Evolutionary conservation across 2,797 vertebrate genomes (phyloP), one percentile per base, ranked within the genome.

Genomic region (Ambastaia sidthimunki): DNA sequence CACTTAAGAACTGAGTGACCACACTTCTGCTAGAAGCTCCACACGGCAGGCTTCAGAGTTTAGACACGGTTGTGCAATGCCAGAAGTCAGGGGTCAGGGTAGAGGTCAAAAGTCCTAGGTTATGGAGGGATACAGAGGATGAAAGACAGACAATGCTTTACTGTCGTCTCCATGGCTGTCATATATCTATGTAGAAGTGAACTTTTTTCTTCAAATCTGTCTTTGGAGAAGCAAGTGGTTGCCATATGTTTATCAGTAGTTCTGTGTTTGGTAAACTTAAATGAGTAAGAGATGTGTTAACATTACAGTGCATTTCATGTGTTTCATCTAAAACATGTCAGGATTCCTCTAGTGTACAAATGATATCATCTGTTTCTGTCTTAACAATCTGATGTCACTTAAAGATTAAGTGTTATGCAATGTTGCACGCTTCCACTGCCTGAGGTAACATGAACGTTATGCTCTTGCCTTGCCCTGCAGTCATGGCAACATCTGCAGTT

Each of bases 141-240:
- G 91, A 95, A 95, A 95, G 94, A 89, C 88, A 90, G 90, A 89
- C 90, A 87, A 88, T 91, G 90, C 91, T 94, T 93, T 91, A 94
- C 92, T 94, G 93, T 94, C 91, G 93, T 84, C 80, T 84, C 37
- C 18, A 25, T 18, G 74, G 23, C 76, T 83, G 75, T 78, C 80
- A 75, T 94, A 55, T 93, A 93, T 93, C 74, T 90, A 90, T 89
- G 25, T 74, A 37, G 92, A 95, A 92, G 91, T 67, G 71, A 94
- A 94, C 91, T 44, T 19, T 15, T 44, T 69, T 9, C 1, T 44
- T 37, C n/a, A 55, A 50, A 21, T 78, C 15, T 12, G n/a, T 66
- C 44, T 66, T 94, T 80, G 10, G 50, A 54, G 82, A 88, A 89
- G 89, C 90, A 92, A 93, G 91, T 90, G 90, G 89, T 88, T 85